phyloP scores from a whole-genome alignment of 2,113 vertebrate genomes.

The Rousettus leschenaultii region DNA sequence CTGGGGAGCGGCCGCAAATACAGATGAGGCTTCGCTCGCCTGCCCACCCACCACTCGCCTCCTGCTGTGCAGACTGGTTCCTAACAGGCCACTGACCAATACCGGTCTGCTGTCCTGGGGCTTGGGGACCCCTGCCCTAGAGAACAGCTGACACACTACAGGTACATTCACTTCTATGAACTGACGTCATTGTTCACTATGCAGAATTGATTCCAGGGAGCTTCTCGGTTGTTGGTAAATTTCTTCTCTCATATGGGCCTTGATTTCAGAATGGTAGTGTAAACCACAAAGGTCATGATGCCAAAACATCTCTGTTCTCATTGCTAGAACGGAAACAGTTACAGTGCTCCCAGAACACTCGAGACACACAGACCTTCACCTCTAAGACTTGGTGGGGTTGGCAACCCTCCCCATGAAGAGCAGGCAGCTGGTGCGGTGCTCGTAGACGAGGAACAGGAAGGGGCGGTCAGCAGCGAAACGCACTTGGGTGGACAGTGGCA shows the following conservation, averaged over 20 bases:
- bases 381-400: slow-evolving; percentile 86
- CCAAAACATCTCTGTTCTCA: background rate
- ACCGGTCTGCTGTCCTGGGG: too few species aligned
- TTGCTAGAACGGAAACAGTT: background rate
- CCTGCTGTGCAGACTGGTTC: too few species aligned
- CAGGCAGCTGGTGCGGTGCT: slow-evolving; percentile 94
- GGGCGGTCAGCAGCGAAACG: slow-evolving; percentile 91
- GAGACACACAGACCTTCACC: background rate
- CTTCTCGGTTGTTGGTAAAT: background rate
- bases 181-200: background rate
- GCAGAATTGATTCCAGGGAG: background rate
- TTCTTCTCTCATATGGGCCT: background rate
- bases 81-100: too few species aligned
- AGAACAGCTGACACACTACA: background rate
- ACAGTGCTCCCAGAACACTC: background rate
- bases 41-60: too few species aligned
- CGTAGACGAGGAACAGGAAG: slow-evolving; percentile 95
- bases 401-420: slow-evolving; percentile 95
- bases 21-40: too few species aligned
- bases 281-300: background rate
- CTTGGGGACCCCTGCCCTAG: too few species aligned
- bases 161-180: background rate
- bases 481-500: slow-evolving; percentile 95
- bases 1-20: too few species aligned
- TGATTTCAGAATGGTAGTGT: background rate